phyloP scores from a whole-genome alignment of 2,113 vertebrate genomes.

The Macrotis lagotis region DNA sequence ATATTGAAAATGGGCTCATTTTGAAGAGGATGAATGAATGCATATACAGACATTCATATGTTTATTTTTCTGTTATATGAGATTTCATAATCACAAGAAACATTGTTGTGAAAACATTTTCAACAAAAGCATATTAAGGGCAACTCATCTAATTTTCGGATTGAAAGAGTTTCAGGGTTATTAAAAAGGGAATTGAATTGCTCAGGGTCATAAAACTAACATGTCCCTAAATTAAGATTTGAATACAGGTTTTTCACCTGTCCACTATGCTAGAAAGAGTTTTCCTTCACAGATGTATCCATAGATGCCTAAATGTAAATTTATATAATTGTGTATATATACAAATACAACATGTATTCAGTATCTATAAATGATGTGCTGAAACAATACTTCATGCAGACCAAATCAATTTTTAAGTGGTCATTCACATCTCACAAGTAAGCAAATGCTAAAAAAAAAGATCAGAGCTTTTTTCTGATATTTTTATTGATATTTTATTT shows the following conservation, averaged over 20 bases:
- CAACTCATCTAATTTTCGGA: not conserved
- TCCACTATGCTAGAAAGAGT: not conserved
- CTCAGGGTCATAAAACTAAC: not conserved
- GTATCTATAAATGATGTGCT: too few species aligned
- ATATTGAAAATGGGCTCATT: not conserved
- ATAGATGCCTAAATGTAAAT: not conserved
- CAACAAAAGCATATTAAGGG: not conserved
- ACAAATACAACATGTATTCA: too few species aligned
- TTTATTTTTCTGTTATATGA: not conserved
- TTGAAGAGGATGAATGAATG: slow-evolving; percentile 48
- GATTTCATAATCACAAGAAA: not conserved
- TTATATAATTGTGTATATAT: not conserved
- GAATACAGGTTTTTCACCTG: not conserved
- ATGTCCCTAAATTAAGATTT: not conserved
- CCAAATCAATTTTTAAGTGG: too few species aligned
- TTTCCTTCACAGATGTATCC: not conserved
- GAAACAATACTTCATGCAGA: too few species aligned
- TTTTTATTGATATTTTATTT: not conserved
- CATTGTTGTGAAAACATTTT: not conserved
- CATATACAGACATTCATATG: not conserved
- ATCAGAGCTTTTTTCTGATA: not conserved
- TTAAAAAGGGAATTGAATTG: not conserved
- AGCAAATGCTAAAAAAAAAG: not conserved
- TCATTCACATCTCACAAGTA: not conserved
- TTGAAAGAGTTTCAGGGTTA: not conserved